Base-by-base conservation (phyloP, 1,140 invertebrate species). In the Drosophila erecta region DNA sequence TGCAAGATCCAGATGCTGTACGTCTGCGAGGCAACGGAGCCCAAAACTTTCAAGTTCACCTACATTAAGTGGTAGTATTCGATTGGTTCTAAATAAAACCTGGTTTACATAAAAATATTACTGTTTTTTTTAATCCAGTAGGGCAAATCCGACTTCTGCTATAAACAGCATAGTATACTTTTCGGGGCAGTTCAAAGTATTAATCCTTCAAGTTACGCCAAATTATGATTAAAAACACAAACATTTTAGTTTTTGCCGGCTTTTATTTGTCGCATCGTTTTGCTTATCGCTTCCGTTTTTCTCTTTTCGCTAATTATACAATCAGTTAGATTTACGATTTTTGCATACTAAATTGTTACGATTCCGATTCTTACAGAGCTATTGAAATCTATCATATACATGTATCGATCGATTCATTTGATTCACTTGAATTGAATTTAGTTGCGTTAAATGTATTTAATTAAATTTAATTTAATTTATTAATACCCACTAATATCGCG, bases 1-100 rank as follows among this genome's bases (percentile, higher is more conserved):
- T 86, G 81, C 43, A 87, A 83, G 40, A 86, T 86, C n/a, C 74
- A 81, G 6, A 86, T 86, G 81, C 79, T 78, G 2, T 86, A 83
- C 4, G 75, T 86, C 12, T 86, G 81, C 51, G 81, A 86, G 50
- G 83, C 83, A 12, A 81, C 69, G 49, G 81, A 86, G 51, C 81
- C 81, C n/a, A 86, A 86, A 41, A 86, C 81, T 7, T 86, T 86
- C 11, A 86, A 86, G 41, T 86, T 86, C 40, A 86, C 81, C 27
- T 86, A 86, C 56, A 86, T 86, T 15, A 86, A 86, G 41, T 86
- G 81, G 81, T 83, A 78, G 50, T 58, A 5, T 1, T 20, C 6
- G 30, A 30, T 30, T 2, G 8, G 30, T 12, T 7, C 8, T 15
- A 40, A 51, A 37, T 49, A 49, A 30, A 30, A 30, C n/a, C 1